These are phyloP conservation scores for Isurus oxyrinchus DNA, from an alignment of 2,113 vertebrate genomes.

Conservation along the genomic window DNA sequence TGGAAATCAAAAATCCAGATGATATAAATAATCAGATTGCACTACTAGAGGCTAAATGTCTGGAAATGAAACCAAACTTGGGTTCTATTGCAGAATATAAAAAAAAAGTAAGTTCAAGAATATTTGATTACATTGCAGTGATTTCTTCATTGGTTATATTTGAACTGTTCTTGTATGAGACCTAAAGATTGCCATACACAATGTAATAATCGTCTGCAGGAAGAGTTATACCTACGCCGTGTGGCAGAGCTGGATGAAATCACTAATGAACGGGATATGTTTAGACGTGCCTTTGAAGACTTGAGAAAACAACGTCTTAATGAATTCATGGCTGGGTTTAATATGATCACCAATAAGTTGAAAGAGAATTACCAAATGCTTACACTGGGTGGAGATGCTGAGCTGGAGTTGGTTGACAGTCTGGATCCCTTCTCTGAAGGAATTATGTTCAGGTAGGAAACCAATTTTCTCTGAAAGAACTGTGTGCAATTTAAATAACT, in stretches of 20 bases:
- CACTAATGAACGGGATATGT: constrained; percentile 74
- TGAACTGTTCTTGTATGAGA: neutral
- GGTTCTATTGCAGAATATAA: constrained; percentile 79
- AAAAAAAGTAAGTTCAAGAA: constrained; percentile 67
- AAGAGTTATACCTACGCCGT: constrained; percentile 83
- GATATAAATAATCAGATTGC: constrained; percentile 74
- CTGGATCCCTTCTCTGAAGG: constrained; percentile 97
- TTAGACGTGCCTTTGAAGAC: constrained; percentile 77
- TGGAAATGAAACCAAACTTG: constrained; percentile 84
- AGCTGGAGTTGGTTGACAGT: constrained; percentile 93
- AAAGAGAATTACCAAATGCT: constrained; percentile 99
- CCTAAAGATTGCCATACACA: neutral
- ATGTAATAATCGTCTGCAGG: constrained; percentile 55
- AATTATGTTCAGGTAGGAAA: constrained; percentile 83
- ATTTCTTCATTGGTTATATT: neutral
- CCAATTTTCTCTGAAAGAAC: neutral
- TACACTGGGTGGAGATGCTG: constrained; percentile 88
- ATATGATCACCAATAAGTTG: constrained; percentile 89
- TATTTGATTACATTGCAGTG: accelerated
- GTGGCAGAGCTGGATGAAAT: constrained; percentile 85
- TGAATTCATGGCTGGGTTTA: constrained; percentile 95
- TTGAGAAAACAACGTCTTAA: constrained; percentile 86
- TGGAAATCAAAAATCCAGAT: constrained; percentile 63
- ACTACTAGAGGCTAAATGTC: constrained; percentile 73
- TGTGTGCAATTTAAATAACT: neutral